Conservation (phyloP, 1,140 invertebrate species). For the Oedothorax gibbosus region DNA sequence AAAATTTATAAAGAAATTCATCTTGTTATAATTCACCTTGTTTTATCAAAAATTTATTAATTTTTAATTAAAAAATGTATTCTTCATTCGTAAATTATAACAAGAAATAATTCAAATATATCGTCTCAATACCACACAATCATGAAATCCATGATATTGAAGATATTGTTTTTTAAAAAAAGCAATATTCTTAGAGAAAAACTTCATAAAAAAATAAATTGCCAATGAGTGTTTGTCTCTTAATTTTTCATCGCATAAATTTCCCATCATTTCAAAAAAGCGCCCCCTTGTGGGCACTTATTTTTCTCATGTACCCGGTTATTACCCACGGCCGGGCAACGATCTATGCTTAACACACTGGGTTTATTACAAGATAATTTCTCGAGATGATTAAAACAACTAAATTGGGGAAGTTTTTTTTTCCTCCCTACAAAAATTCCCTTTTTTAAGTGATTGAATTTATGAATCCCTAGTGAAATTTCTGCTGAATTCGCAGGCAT, state of each 20-base stretch:
- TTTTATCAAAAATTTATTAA: no score
- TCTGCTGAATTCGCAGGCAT: neutral
- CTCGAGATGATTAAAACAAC: conserved; percentile 20
- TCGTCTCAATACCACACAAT: no score
- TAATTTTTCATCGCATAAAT: conserved; percentile 18
- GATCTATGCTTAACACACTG: neutral
- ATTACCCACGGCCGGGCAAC: neutral
- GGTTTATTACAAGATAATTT: conserved; percentile 42
- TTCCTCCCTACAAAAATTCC: neutral
- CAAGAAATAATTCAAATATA: no score
- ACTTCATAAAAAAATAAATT: no score
- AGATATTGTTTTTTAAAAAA: no score
- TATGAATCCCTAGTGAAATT: conserved; percentile 19
- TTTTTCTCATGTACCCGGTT: neutral
- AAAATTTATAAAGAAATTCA: no score
- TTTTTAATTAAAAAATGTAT: no score
- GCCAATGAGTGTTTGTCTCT: neutral
- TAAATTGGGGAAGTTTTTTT: conserved; percentile 25
- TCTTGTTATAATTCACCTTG: no score
- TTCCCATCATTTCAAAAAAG: neutral
- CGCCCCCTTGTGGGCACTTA: conserved; percentile 3
- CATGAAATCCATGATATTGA: no score
- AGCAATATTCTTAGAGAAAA: no score
- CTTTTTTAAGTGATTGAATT: conserved; percentile 28
- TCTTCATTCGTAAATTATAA: no score